Percentiles rank a stretch among this genome's conserved stretches.
These are phyloP conservation scores for Ceratoteleas bidentatus DNA, from an alignment of 1,140 invertebrate species.

Conservation along the genomic window DNA sequence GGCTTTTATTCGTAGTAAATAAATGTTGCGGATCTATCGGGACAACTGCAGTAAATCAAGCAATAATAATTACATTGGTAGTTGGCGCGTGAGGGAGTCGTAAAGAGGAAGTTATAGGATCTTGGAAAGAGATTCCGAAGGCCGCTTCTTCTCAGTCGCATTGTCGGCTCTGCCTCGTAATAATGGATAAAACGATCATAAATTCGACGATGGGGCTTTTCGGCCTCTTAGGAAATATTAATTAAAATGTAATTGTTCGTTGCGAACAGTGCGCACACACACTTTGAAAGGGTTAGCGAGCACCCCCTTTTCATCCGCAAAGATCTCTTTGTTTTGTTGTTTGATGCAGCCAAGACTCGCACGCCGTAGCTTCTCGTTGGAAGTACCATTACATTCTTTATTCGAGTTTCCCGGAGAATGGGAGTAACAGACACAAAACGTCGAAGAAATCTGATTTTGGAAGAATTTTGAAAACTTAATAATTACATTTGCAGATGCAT, in stretches of 20 bases:
- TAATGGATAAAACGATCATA: slow-evolving; percentile 83
- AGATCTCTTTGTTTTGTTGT: slow-evolving; percentile 68
- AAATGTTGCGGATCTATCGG: slow-evolving; percentile 63
- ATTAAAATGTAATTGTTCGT: slow-evolving; percentile 83
- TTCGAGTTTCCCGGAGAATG: slow-evolving; percentile 20
- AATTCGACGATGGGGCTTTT: slow-evolving; percentile 80
- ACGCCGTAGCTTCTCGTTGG: slow-evolving; percentile 50
- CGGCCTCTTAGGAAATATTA: slow-evolving; percentile 82
- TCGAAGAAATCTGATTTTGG: slow-evolving; percentile 18
- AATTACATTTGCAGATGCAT: too few species aligned
- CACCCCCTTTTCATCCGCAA: slow-evolving; percentile 62
- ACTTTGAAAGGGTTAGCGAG: slow-evolving; percentile 64
- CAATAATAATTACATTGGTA: slow-evolving; percentile 73
- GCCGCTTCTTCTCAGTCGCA: slow-evolving; percentile 66
- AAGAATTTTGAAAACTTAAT: background rate
- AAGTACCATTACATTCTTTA: slow-evolving; percentile 54
- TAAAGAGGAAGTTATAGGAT: slow-evolving; percentile 80
- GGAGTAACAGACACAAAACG: slow-evolving; percentile 11
- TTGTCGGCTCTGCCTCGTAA: slow-evolving; percentile 72
- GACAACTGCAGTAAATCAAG: slow-evolving; percentile 70
- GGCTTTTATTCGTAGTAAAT: slow-evolving; percentile 28
- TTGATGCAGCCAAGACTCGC: slow-evolving; percentile 60
- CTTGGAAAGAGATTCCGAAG: slow-evolving; percentile 77
- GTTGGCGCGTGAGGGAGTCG: slow-evolving; percentile 71
- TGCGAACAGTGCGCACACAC: slow-evolving; percentile 64